Percentiles rank a stretch among this genome's conserved stretches.
phyloP scores from a whole-genome alignment of 1,140 invertebrate genomes.

The Mercenaria mercenaria region DNA sequence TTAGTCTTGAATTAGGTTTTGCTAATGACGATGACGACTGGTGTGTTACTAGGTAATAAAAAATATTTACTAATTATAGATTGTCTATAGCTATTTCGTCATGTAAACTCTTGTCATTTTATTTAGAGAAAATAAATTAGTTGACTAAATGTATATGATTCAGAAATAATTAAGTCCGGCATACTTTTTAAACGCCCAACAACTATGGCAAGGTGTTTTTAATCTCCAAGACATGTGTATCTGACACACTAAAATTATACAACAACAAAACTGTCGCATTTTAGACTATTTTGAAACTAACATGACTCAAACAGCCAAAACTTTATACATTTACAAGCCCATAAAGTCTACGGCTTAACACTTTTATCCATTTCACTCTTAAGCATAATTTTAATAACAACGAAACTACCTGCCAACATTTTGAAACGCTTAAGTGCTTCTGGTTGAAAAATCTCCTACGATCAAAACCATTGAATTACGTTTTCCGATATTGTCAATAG shows the following conservation, averaged over 20 bases:
- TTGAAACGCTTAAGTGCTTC: slow-evolving; percentile 8
- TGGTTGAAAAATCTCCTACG: neutral
- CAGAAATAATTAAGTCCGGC: no score
- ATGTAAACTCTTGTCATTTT: no score
- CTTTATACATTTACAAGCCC: neutral
- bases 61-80: no score
- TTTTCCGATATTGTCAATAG: slow-evolving; percentile 18
- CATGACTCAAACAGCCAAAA: neutral
- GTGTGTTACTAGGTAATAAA: no score
- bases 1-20: no score
- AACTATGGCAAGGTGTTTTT: no score
- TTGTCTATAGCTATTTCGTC: no score
- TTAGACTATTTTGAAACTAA: neutral
- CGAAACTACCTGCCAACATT: slow-evolving; percentile 13
- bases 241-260: neutral
- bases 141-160: no score
- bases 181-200: no score
- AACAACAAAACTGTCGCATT: neutral
- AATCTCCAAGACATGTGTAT: no score
- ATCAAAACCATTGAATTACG: slow-evolving; percentile 8
- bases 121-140: no score
- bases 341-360: neutral
- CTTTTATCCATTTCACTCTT: neutral
- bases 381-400: slow-evolving; percentile 12
- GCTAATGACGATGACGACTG: no score